Base-by-base conservation (phyloP, 2,113 vertebrate species). In the Phocoena sinus region DNA sequence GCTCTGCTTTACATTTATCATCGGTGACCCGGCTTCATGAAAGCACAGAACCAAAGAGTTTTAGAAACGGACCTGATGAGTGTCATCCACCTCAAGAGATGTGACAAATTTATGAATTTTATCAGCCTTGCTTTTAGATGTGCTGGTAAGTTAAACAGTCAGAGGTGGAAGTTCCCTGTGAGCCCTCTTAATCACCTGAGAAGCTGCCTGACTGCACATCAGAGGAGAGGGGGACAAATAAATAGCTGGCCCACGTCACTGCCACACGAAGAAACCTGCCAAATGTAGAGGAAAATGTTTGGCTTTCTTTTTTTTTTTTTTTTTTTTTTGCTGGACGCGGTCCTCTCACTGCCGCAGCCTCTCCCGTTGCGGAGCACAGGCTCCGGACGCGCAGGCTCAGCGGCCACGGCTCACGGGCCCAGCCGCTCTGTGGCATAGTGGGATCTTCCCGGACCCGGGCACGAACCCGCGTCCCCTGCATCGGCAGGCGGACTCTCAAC, bases 51-150 rank as follows among this genome's bases (percentile, higher is more conserved):
- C 95, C 47, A 36, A 31, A 84, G 91, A 92, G 65, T 79, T 71
- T 95, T 38, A 89, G 93, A 97, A 98, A 98, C 56, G 0, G 70
- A 97, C 85, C 94, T 93, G 94, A 96, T 56, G 97, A 97, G 97
- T 97, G 94, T 98, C 98, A 89, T 86, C 97, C 73, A 77, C 89
- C 84, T 84, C 74, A 87, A 73, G 88, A 95, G 97, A 97, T 73
- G 96, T 93, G 88, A 97, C 97, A 93, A 98, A 98, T 98, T 98
- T 98, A 98, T 98, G 97, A 97, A 97, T 97, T 98, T 97, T 93
- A 98, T 97, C 95, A 83, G 76, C 65, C 95, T 94, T 14, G 0
- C 96, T 97, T 96, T 98, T 92, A 96, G 89, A 98, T 95, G 97
- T 98, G 96, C 96, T 68, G 94, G 90, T 98, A 97, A 94, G 76